These are phyloP conservation scores for Ageneiosus marmoratus DNA, from an alignment of 2,113 vertebrate genomes.

Conservation along the genomic window DNA sequence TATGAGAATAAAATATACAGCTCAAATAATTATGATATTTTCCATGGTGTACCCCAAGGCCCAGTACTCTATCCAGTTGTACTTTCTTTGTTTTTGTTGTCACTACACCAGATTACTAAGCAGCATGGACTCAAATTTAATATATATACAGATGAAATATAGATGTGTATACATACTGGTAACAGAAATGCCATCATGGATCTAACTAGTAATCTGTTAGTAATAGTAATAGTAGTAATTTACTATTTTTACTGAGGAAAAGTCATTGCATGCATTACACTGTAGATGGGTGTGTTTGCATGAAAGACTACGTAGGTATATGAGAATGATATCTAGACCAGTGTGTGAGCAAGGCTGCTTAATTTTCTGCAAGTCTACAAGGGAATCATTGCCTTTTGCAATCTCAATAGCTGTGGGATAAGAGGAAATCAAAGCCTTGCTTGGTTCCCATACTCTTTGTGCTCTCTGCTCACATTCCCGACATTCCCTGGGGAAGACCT, in stretches of 20 bases:
- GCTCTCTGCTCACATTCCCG: conserved; percentile 56
- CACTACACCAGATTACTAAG: not conserved
- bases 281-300: not conserved
- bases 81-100: not conserved
- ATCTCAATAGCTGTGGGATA: not conserved
- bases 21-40: not conserved
- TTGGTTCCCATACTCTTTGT: conserved; percentile 39
- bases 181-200: not conserved
- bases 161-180: not conserved
- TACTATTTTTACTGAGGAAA: not conserved
- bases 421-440: conserved; percentile 29
- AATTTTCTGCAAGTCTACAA: not conserved
- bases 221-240: too few species aligned
- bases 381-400: not conserved
- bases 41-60: not conserved
- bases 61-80: not conserved
- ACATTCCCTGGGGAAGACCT: not conserved
- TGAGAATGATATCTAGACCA: not conserved
- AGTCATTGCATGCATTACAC: not conserved
- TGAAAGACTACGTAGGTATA: not conserved
- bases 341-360: too few species aligned
- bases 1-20: not conserved
- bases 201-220: not conserved
- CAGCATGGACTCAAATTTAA: not conserved
- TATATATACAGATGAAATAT: not conserved